A percentile compares a stretch with the other conserved stretches of the same genome.
phyloP scores from a whole-genome alignment of 2,113 vertebrate species.

The Mustela nigripes region DNA sequence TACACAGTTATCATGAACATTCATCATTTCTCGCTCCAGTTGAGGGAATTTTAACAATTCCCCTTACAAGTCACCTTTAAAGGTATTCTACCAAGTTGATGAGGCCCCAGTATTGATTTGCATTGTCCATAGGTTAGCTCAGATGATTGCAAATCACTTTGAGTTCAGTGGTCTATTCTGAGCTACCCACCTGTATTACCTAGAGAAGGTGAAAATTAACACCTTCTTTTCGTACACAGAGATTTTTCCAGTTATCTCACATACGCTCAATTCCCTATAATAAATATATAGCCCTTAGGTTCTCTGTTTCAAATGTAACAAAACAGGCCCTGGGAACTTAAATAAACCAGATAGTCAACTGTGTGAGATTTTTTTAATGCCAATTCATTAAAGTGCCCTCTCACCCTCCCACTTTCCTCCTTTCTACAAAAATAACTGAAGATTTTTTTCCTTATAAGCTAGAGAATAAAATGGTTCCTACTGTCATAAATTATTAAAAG shows the following conservation, averaged over 20 bases:
- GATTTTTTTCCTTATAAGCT: not conserved
- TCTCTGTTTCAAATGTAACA: not conserved
- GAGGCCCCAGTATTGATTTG: not conserved
- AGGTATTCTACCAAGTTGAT: slow-evolving; percentile 30
- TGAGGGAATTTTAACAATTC: slow-evolving; percentile 67
- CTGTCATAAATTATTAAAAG: not conserved
- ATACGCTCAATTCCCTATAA: not conserved
- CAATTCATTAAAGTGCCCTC: not conserved
- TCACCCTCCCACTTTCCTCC: not conserved
- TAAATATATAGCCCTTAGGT: not conserved
- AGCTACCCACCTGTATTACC: not conserved
- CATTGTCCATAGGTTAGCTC: not conserved
- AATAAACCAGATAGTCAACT: not conserved
- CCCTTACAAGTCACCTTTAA: slow-evolving; percentile 66
- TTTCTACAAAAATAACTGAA: slow-evolving; percentile 40
- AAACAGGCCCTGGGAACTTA: not conserved
- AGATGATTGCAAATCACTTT: slow-evolving; percentile 37
- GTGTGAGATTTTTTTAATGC: not conserved
- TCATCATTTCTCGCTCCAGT: slow-evolving; percentile 41
- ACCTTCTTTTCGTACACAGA: not conserved
- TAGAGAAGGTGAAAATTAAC: not conserved
- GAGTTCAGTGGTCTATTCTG: slow-evolving; percentile 8
- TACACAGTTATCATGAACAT: slow-evolving; percentile 59
- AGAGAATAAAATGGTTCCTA: not conserved
- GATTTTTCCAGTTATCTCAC: not conserved